Base-by-base conservation (phyloP, 2,888 invertebrate species). In the Cryptocephalus primarius region DNA sequence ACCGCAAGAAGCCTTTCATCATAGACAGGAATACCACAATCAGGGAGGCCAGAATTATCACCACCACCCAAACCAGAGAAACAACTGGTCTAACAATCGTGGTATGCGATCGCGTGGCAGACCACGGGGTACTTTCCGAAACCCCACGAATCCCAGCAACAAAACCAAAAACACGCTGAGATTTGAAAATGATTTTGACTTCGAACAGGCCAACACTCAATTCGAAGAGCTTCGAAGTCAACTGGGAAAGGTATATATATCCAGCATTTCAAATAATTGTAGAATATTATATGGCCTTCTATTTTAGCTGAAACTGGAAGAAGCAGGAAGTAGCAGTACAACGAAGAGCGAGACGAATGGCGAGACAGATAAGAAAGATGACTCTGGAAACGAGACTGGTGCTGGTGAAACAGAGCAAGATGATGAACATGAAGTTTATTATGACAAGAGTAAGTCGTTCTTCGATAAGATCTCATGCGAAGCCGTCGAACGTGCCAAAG, bases 401-500 rank as follows among this genome's bases (percentile, higher is more conserved):
- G 86, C 86, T 32, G 88, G 87, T 2, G 88, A 88, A 62, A 80
- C 82, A 10, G 89, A 88, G 63, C 79, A 80, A 9, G 83, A 83
- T 42, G 85, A 87, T 52, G 73, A 75, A 10, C 78, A 80, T 57
- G 73, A 75, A 48, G 77, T 79, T 56, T 80, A 80, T 65, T 99
- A 99, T 67, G 93, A 97, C 72, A 96, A 95, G 75, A 80, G 82
- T 59, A 94, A 93, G 74, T 96, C 96, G 54, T 99, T 99, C 82
- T 99, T 99, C 70, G 99, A 99, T 72, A 93, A 89, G 70, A 99
- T 99, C 65, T 96, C 95, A 58, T 99, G 99, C 69, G 97, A 99
- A 69, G 92, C 97, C 51, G 86, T 91, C 36, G 95, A 95, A 71
- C 83, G 93, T 69, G 80, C 77, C 59, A 88, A 83, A 71, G 86